Base-by-base conservation (phyloP, 2,888 invertebrate genomes). In the Tenthredo distinguenda region DNA sequence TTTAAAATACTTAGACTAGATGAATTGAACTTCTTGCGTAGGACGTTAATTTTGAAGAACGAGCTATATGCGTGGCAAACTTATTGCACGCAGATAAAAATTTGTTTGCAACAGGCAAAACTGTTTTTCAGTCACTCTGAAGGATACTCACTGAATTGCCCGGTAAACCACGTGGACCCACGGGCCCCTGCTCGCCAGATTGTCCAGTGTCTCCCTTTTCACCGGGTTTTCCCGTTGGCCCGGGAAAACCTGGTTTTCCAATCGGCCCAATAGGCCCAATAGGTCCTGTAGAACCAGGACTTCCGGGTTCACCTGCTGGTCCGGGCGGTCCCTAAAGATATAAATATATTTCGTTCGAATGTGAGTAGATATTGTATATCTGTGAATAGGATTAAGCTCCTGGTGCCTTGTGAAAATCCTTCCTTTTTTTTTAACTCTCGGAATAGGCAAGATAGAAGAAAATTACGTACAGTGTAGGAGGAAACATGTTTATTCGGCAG, bases 151-250 rank as follows among this genome's bases (percentile, higher is more conserved):
- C 94, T 87, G 91, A 91, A 77, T 90, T 92, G 85, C 95, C 95
- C 40, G 94, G 94, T 71, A 93, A 89, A 65, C 95, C 95, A 71
- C 93, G 90, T 43, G 94, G 92, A 65, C 94, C 95, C 74, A 91
- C 89, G 37, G 92, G 91, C n/a, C 95, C 95, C 87, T 91, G 92
- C 50, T 94, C 93, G 62, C 95, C 95, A 71, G 86, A 86, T 82
- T 93, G 93, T 2, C 95, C 95, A 86, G 89, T 88, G 47, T 93
- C 93, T 15, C 94, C 94, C 86, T 94, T 94, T 34, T 90, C 87
- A 18, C 94, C 94, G 55, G 92, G 88, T 88, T 92, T 92, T 31
- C 94, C 94, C 76, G 91, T 88, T 55, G 92, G 81, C 84, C 95
- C 94, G 50, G 92, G 90, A 84, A 89, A 84, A n/a, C 94, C 94